Evolutionary conservation across 2,888 invertebrate genomes (phyloP), one percentile per base, ranked within the genome.

Genomic region (Leptarthrus brevirostris): DNA sequence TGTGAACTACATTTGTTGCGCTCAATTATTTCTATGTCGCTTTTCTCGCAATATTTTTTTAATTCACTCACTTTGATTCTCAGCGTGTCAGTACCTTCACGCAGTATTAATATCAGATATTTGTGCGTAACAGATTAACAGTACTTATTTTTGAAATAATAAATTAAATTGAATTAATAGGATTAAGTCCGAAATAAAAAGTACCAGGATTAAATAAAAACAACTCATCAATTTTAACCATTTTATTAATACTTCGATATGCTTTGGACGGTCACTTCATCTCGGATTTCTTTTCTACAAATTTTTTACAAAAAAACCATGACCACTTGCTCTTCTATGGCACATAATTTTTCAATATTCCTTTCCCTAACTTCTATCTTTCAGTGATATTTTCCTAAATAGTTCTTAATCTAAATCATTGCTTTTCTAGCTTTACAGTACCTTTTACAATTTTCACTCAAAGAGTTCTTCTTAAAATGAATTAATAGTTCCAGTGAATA

Each of bases 261-360:
- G 69, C 69, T 69, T 69, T 69, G 69, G 69, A 69, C 69, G 69
- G 69, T 69, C 69, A 69, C 34, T 34, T 69, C 49, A 6, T 69
- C 30, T 69, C 69, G 6, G 18, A 34, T 34, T 52, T 49, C 69
- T 47, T 69, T 52, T 69, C 52, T 69, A 66, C 64, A 69, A 69
- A 52, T 52, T 52, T 66, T 66, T 34, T 69, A 52, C 30, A 52
- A 49, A 14, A 52, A 18, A 49, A 69, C 34, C 30, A 69, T 69
- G 69, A 69, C 69, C 69, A 69, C 2, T 69, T 30, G 34, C 30
- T 34, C 26, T 49, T 52, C 16, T 69, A 69, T 69, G 69, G 69
- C 69, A 69, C 69, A 69, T 69, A 18, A 52, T 34, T 6, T 20
- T 69, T 36, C n/a, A 16, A 30, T 52, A 30, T 30, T 52, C 3